Base-by-base conservation (phyloP, 2,888 invertebrate species). In the Drosophila kuntzei region DNA sequence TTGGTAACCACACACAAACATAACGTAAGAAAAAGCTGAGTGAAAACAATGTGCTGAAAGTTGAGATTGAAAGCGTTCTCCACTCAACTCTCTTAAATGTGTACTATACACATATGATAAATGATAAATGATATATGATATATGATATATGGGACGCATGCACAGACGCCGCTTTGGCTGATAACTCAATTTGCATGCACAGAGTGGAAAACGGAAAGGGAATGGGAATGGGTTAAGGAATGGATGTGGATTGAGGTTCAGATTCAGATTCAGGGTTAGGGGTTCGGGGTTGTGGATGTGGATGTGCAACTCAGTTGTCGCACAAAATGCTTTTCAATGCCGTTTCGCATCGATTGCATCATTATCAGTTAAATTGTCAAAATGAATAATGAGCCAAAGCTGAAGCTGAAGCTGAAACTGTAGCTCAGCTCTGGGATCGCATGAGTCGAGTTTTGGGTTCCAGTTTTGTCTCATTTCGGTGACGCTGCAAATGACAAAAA, bases 301-400 rank as follows among this genome's bases (percentile, higher is more conserved):
- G 39, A 53, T 71, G 43, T 50, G 49, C 65, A 66, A 54, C 50
- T 20, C 59, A 57, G 66, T 81, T 76, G 57, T 72, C 68, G 71
- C 70, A 80, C 75, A 84, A 79, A 80, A 76, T 73, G 82, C 71
- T 79, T 85, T 82, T 82, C 87, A 81, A 82, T 88, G 86, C 71
- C 88, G 77, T 79, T 88, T 76, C 82, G 71, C 69, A 78, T 60
- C 79, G 89, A 90, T 91, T 90, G 90, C 91, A 91, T 90, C 91
- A 91, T 90, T 92, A 92, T 92, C 92, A 91, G 90, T 89, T 90
- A 84, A 90, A 90, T 90, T 91, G 92, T 91, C 92, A 92, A 90
- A 91, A 91, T 91, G 90, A 91, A 89, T 91, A 91, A 91, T 91
- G 91, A 86, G 87, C 76, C 71, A 66, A 71, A 55, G 53, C n/a